phyloP scores from a whole-genome alignment of 2,888 invertebrate species.

The Apoda limacodes region DNA sequence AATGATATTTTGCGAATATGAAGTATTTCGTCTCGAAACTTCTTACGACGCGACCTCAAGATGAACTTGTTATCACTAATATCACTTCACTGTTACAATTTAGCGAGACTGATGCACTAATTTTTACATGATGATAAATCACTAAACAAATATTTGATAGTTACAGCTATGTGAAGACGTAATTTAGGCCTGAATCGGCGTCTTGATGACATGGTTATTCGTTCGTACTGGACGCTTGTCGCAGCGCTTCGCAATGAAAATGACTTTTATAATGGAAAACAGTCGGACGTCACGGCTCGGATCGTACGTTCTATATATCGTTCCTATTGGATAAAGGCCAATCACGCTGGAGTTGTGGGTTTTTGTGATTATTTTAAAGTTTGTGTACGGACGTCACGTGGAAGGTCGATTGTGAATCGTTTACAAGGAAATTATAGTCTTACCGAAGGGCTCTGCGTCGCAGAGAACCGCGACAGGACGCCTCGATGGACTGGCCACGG shows the following conservation, averaged over 20 bases:
- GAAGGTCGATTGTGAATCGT: constrained; percentile 35
- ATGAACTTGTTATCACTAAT: constrained; percentile 38
- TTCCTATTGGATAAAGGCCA: constrained; percentile 65
- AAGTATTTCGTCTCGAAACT: constrained; percentile 16
- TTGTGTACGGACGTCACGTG: constrained; percentile 50
- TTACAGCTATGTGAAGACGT: constrained; percentile 57
- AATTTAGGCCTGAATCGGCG: constrained; percentile 45
- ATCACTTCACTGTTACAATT: constrained; percentile 28
- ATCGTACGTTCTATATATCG: constrained; percentile 48
- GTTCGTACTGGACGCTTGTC: constrained; percentile 31
- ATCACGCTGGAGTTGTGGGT: constrained; percentile 49
- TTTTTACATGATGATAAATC: constrained; percentile 40
- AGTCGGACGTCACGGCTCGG: constrained; percentile 47
- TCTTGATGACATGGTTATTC: constrained; percentile 50
- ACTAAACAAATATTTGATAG: constrained; percentile 51
- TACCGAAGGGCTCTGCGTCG: constrained; percentile 57
- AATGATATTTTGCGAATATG: constrained; percentile 5
- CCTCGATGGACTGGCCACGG: constrained; percentile 81
- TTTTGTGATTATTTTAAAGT: constrained; percentile 51
- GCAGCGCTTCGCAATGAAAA: constrained; percentile 43
- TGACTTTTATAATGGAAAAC: constrained; percentile 53
- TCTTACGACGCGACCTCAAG: constrained; percentile 25
- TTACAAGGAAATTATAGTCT: constrained; percentile 42
- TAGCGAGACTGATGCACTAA: constrained; percentile 26
- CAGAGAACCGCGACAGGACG: constrained; percentile 59